phyloP scores from a whole-genome alignment of 1,140 invertebrate genomes.

The Scaptodrosophila lebanonensis region DNA sequence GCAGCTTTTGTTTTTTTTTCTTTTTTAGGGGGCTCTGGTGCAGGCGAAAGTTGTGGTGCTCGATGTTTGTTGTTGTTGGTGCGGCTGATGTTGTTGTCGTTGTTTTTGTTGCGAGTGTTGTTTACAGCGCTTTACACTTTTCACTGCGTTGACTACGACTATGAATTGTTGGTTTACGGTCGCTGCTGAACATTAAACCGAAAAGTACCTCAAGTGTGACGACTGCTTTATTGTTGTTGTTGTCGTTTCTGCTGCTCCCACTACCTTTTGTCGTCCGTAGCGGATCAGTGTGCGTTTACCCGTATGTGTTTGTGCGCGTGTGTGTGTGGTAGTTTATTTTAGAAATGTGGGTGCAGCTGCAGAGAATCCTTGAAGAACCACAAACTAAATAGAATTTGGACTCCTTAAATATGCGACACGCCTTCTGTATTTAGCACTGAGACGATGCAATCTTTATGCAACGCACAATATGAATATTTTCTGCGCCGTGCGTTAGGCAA shows the following conservation, averaged over 20 bases:
- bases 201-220: conserved; percentile 33
- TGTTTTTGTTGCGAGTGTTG: conserved; percentile 28
- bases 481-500: conserved; percentile 36
- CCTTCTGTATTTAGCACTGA: conserved; percentile 11
- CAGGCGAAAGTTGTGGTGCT: too few species aligned
- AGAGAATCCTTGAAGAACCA: conserved; percentile 46
- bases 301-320: conserved; percentile 11
- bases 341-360: conserved; percentile 45
- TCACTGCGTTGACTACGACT: conserved; percentile 2
- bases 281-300: neutral
- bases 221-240: conserved; percentile 8
- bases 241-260: conserved; percentile 22
- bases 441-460: conserved; percentile 36
- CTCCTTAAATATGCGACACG: neutral
- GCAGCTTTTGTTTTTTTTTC: conserved; percentile 6
- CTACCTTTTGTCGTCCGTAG: conserved; percentile 6
- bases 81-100: neutral
- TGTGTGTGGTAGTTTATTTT: too few species aligned
- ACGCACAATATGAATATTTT: conserved; percentile 33
- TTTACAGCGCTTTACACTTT: conserved; percentile 20
- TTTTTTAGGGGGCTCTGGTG: neutral
- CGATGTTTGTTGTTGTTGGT: neutral
- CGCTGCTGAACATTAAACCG: neutral
- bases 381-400: too few species aligned
- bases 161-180: conserved; percentile 15